phyloP scores from a whole-genome alignment of 1,140 invertebrate species.

The Popillia japonica region DNA sequence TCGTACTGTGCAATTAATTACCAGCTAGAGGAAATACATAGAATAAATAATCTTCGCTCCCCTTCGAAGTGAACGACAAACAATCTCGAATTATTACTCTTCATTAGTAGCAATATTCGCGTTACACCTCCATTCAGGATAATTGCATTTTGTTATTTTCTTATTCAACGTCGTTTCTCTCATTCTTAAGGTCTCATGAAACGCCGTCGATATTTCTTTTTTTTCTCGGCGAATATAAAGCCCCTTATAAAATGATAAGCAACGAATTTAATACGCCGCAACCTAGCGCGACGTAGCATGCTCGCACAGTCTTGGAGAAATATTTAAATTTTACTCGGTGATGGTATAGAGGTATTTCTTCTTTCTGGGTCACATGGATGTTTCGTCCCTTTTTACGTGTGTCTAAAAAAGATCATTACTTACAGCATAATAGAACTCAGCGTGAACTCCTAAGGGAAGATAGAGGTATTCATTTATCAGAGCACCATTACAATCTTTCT shows the following conservation, averaged over 20 bases:
- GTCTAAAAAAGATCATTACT: slow-evolving; percentile 41
- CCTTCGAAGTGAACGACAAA: background rate
- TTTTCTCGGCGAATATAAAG: background rate
- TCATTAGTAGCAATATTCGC: background rate
- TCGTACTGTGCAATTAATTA: background rate
- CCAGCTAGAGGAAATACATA: background rate
- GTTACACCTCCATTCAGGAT: background rate
- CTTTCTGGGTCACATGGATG: slow-evolving; percentile 14
- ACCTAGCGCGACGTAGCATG: background rate
- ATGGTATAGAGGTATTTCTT: background rate
- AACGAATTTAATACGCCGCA: background rate
- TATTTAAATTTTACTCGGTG: background rate
- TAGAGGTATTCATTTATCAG: slow-evolving; percentile 40
- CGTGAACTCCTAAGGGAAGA: slow-evolving; percentile 39
- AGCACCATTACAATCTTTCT: slow-evolving; percentile 19
- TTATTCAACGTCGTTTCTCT: background rate
- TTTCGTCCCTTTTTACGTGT: slow-evolving; percentile 21
- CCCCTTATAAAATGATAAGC: slow-evolving; percentile 10
- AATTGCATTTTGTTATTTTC: background rate
- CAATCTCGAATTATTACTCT: background rate
- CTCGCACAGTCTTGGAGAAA: background rate
- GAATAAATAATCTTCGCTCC: background rate
- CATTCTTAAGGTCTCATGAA: background rate
- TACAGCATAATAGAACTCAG: slow-evolving; percentile 38
- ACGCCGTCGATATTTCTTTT: background rate